Base-by-base conservation (phyloP, 2,797 vertebrate genomes). In the Fistularia tabacaria region DNA sequence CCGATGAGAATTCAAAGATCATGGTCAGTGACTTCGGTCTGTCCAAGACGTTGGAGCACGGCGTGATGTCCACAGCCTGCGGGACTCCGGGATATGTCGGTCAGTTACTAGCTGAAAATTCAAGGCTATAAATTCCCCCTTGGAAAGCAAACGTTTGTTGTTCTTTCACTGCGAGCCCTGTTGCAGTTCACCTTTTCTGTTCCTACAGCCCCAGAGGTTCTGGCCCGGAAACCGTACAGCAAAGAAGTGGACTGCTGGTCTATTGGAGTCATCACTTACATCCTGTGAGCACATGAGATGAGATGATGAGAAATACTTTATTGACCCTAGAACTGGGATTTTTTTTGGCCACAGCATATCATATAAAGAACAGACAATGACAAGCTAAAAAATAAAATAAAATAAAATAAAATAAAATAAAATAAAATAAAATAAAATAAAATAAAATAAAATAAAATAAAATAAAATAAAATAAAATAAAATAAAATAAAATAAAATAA, bases 181-280 rank as follows among this genome's bases (percentile, higher is more conserved):
- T 36, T 44, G 36, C 44, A 2, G 7, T 14, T 14, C 37, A 41
- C 39, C 38, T 4, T 36, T 9, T 53, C 42, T 61, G 12, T 63
- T 13, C 1, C 36, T 52, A 46, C 77, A 98, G 96, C 96, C 49
- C 96, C 96, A 0, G 96, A 98, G 55, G 95, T 98, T 64, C 81
- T 98, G 47, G 90, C 94, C 9, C 94, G 94, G 90, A 97, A 94
- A 66, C 96, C 95, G 0, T 98, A 98, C 83, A 96, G 92, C 85
- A 97, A 98, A 86, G 92, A 94, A 0, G 94, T 98, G 54, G 96
- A 98, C 74, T 98, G 96, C 87, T 98, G 96, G 96, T 97, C 95
- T 45, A 97, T 98, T 8, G 96, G 96, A 46, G 96, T 98, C 55
- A 96, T 98, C 78, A 93, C 94, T 3, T 98, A 98, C 56, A 97